phyloP scores from a whole-genome alignment of 2,113 vertebrate genomes.

The Syrrhaptes paradoxus region DNA sequence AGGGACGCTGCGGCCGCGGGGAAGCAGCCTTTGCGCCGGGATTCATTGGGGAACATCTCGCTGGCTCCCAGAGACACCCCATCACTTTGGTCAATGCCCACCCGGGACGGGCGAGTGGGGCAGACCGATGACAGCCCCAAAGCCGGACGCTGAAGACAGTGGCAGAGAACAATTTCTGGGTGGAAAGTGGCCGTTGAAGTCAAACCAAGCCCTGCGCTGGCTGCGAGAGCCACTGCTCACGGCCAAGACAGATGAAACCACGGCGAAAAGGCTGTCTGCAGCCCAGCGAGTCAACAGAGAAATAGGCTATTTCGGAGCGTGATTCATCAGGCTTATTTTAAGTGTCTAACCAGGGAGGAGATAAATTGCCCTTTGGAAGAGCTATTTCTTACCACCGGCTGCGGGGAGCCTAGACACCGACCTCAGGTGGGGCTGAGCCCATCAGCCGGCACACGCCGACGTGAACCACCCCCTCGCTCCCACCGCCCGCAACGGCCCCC shows the following conservation, averaged over 20 bases:
- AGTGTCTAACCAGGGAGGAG: not conserved
- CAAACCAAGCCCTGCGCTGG: not conserved
- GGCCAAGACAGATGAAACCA: not conserved
- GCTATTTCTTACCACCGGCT: not conserved
- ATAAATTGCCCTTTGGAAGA: not conserved
- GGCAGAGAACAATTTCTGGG: not conserved
- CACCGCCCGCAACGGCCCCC: accelerated
- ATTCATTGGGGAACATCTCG: not conserved
- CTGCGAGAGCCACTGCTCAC: not conserved
- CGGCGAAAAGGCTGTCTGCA: not conserved
- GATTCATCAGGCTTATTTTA: constrained; percentile 25
- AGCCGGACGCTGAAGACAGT: not conserved
- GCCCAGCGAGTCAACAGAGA: not conserved
- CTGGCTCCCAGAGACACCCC: not conserved
- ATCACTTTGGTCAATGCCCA: not conserved
- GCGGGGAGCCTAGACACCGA: not conserved
- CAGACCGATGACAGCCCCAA: not conserved
- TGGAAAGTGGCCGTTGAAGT: not conserved
- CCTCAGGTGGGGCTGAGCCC: not conserved
- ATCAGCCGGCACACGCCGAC: not conserved
- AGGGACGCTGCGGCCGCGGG: accelerated
- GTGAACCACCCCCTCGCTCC: not conserved
- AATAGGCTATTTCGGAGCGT: not conserved
- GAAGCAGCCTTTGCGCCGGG: not conserved
- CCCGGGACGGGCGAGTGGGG: accelerated